These are phyloP conservation scores for Carabus problematicus DNA, from an alignment of 2,888 invertebrate species.

Conservation along the genomic window DNA sequence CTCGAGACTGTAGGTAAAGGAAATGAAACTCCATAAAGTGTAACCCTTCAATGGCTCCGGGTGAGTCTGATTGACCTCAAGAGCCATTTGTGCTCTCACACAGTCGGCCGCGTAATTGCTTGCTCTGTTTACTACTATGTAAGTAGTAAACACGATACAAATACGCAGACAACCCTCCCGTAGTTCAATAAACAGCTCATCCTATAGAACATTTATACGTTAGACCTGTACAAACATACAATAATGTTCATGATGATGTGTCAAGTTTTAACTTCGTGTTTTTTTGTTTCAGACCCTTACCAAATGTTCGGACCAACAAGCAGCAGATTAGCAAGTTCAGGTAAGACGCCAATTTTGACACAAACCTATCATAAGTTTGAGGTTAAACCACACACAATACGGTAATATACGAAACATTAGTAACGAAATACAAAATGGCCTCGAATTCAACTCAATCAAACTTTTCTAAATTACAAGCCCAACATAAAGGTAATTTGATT, in stretches of 20 bases:
- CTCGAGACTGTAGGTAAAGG: constrained; percentile 7
- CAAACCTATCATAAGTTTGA: neutral
- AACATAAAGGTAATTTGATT: constrained; percentile 28
- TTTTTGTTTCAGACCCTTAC: constrained; percentile 87
- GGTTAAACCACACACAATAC: neutral
- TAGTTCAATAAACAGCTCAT: too few relatives aligned
- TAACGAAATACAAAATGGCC: neutral
- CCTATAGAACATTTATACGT: too few relatives aligned
- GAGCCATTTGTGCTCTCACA: constrained; percentile 47
- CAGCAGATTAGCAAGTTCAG: constrained; percentile 94
- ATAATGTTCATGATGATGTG: neutral
- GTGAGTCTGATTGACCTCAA: constrained; percentile 51
- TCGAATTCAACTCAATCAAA: constrained; percentile 40
- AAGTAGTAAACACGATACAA: neutral
- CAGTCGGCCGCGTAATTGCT: neutral
- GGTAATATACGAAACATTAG: neutral
- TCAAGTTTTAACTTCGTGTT: constrained; percentile 28
- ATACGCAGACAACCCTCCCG: neutral
- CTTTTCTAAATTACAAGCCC: constrained; percentile 23
- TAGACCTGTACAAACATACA: neutral
- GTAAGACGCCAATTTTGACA: constrained; percentile 64
- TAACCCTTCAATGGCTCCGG: constrained; percentile 44
- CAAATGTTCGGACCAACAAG: constrained; percentile 98
- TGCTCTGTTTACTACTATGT: neutral
- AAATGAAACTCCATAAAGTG: constrained; percentile 38